Conservation (phyloP, 35 echinoderm and acorn worm genomes). For the Apostichopus japonicus region DNA sequence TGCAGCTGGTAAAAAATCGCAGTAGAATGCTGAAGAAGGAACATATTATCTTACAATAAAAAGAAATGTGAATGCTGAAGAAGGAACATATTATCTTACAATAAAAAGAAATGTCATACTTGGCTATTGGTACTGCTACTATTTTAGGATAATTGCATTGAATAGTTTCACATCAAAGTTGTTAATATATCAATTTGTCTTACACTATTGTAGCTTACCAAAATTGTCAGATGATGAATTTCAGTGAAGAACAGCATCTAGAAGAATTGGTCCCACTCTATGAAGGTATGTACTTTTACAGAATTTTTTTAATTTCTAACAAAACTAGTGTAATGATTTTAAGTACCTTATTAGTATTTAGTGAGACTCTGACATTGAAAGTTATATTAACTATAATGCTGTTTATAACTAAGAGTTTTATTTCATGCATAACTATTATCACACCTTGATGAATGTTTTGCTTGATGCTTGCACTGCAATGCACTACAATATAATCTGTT, state of each 20-base stretch:
- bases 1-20: no score
- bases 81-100: no score
- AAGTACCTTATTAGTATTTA: background rate
- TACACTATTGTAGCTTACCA: background rate
- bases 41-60: no score
- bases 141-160: no score
- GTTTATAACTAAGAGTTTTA: background rate
- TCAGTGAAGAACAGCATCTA: background rate
- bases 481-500: no score
- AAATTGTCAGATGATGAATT: background rate
- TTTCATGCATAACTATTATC: background rate
- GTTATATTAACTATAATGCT: background rate
- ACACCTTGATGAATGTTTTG: background rate
- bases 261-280: background rate
- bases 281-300: background rate
- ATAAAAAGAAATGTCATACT: no score
- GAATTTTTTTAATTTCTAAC: no score
- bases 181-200: no score
- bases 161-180: no score
- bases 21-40: no score
- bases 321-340: background rate
- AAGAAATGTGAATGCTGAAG: no score
- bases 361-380: background rate
- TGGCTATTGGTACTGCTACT: no score
- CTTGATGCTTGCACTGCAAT: background rate